These are phyloP conservation scores for Heterodera filipjevi DNA, from an alignment of 2,888 invertebrate genomes.

Conservation along the genomic window DNA sequence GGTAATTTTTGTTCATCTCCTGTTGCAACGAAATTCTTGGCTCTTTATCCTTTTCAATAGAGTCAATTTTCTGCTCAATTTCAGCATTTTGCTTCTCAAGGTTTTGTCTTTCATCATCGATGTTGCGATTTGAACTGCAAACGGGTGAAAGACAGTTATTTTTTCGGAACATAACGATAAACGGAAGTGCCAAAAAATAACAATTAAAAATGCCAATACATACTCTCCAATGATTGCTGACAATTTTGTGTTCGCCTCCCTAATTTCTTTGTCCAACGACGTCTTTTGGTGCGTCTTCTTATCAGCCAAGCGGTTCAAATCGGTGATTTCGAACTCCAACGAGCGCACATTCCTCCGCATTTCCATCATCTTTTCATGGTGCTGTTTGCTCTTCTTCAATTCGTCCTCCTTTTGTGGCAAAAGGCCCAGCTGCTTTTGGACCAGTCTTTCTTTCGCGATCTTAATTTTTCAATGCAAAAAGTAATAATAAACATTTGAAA, in stretches of 20 bases:
- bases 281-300: slow-evolving; percentile 1
- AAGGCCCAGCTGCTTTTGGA: neutral
- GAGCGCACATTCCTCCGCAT: neutral
- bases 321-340: neutral
- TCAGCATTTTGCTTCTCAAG: neutral
- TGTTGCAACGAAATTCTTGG: neutral
- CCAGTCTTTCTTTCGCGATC: neutral
- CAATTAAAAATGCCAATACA: neutral
- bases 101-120: neutral
- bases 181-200: too few species aligned
- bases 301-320: neutral
- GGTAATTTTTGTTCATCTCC: neutral
- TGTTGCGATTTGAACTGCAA: slow-evolving; percentile 21
- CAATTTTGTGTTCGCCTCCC: slow-evolving; percentile 13
- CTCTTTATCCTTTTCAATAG: slow-evolving; percentile 19
- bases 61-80: slow-evolving; percentile 1
- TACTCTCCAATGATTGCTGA: slow-evolving; percentile 11
- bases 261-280: slow-evolving; percentile 19
- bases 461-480: neutral
- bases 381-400: slow-evolving; percentile 14
- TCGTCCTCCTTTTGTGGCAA: neutral
- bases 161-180: too few species aligned
- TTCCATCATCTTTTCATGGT: neutral
- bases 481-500: neutral
- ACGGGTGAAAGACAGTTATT: too few species aligned